Percentiles rank a stretch among this genome's conserved stretches.
phyloP scores from a whole-genome alignment of 2,113 vertebrate species.

The Petrocephalus zakoni region DNA sequence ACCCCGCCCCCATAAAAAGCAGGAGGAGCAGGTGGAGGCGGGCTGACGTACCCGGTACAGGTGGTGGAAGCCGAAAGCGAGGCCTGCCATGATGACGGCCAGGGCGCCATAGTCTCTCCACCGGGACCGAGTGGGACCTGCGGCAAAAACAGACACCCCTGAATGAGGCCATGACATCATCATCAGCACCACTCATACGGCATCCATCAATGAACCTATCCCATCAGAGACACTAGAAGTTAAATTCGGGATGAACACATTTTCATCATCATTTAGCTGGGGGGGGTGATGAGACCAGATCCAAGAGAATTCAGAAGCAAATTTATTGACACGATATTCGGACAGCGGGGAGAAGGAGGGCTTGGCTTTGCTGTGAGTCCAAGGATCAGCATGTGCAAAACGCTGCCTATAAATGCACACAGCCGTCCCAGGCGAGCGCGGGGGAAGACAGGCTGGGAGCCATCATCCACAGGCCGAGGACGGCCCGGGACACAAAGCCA shows the following conservation, averaged over 20 bases:
- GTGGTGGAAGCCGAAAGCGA: slow-evolving; percentile 90
- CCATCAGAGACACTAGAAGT: not conserved
- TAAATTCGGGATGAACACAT: not conserved
- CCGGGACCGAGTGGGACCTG: slow-evolving; percentile 74
- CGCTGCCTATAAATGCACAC: not conserved
- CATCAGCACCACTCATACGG: not conserved
- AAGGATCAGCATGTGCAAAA: not conserved
- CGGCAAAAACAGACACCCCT: slow-evolving; percentile 29
- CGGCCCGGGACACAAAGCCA: too few relatives aligned
- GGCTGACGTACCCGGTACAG: slow-evolving; percentile 76
- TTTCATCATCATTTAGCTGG: not conserved
- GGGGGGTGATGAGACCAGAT: not conserved
- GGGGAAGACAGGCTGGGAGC: not conserved
- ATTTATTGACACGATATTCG: not conserved
- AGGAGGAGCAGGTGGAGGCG: not conserved
- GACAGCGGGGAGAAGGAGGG: not conserved
- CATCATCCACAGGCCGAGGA: not conserved
- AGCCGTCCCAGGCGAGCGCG: not conserved
- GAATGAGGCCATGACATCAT: not conserved
- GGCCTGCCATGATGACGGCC: slow-evolving; percentile 85
- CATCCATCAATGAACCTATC: not conserved
- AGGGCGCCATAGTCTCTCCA: slow-evolving; percentile 92
- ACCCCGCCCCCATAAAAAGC: not conserved
- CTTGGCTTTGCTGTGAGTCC: too few relatives aligned
- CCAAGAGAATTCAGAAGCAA: not conserved